Conservation (phyloP, 2,113 vertebrate species). For the Ceratotherium simum region DNA sequence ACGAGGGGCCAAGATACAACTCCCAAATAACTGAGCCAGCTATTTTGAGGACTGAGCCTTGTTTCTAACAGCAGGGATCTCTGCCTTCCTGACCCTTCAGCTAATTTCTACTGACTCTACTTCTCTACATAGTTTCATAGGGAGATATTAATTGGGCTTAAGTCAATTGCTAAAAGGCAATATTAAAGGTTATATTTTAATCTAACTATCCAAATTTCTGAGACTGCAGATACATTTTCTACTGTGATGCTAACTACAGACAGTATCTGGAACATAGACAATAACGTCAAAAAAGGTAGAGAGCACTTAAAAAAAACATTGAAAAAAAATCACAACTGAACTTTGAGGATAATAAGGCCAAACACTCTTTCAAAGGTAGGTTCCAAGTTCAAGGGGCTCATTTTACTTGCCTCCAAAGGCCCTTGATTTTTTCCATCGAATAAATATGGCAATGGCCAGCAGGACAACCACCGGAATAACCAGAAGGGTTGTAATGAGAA, state of each 20-base stretch:
- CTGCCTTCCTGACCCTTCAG: neutral
- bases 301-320: conserved; percentile 31
- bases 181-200: neutral
- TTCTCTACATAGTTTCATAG: neutral
- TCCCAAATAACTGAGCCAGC: neutral
- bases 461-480: conserved; percentile 92
- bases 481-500: conserved; percentile 94
- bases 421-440: conserved; percentile 94
- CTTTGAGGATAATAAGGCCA: conserved; percentile 50
- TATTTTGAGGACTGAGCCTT: neutral
- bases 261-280: conserved; percentile 63
- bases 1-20: neutral
- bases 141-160: neutral
- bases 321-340: conserved; percentile 43
- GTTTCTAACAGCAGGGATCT: neutral
- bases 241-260: conserved; percentile 3
- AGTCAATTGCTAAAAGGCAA: neutral
- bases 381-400: conserved; percentile 66
- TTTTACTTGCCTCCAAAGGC: conserved; percentile 89
- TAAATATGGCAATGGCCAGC: conserved; percentile 90
- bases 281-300: conserved; percentile 33
- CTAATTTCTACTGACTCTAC: neutral
- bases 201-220: conserved; percentile 30
- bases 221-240: conserved; percentile 44
- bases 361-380: conserved; percentile 64